Evolutionary conservation across 2,888 invertebrate species (phyloP).

Genomic region (Archaeoteleia sp.): DNA sequence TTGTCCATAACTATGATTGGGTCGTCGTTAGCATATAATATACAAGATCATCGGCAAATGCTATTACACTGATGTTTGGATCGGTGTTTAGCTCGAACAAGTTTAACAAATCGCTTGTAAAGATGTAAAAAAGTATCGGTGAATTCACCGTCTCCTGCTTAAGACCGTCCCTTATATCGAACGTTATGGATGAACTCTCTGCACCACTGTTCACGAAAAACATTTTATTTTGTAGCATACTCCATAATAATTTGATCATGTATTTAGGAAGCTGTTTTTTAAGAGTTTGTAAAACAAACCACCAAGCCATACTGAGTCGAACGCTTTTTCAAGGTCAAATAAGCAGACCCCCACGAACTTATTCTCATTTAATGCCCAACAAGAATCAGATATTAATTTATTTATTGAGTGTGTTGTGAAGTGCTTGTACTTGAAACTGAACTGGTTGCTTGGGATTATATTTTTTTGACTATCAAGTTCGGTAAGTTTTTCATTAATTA

Average conservation of each 20-base stretch:
- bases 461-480: too few species aligned
- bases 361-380: neutral
- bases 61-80: neutral
- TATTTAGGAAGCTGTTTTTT: neutral
- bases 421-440: slow-evolving; percentile 1
- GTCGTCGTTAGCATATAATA: neutral
- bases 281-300: neutral
- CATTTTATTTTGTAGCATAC: neutral
- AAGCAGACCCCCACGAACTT: neutral
- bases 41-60: slow-evolving; percentile 9
- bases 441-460: slow-evolving; percentile 3
- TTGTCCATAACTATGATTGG: neutral
- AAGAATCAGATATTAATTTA: neutral
- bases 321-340: too few species aligned
- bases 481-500: too few species aligned
- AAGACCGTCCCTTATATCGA: neutral
- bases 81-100: neutral
- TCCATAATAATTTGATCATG: neutral
- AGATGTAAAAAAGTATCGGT: slow-evolving; percentile 1
- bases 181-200: too few species aligned
- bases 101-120: neutral
- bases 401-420: neutral
- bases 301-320: slow-evolving; percentile 5
- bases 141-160: slow-evolving; percentile 4
- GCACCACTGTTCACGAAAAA: neutral